Percentiles rank a stretch among this genome's conserved stretches.
Conservation (phyloP, 2,113 vertebrate species). For the Mungos mungo region DNA sequence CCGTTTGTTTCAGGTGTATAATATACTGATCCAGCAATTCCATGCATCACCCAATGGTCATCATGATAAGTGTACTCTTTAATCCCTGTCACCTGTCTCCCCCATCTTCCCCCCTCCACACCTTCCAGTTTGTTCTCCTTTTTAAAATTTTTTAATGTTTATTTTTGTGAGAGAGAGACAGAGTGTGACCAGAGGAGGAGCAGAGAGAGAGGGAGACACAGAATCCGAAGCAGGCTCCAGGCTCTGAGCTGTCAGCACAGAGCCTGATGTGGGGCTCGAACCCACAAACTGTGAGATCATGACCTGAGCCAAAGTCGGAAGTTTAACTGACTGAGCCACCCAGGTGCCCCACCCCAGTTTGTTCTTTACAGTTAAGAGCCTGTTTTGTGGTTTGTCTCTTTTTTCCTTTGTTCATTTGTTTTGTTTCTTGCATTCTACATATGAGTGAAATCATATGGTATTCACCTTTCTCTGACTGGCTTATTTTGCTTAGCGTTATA, state of each 20-base stretch:
- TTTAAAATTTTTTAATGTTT: too few species aligned
- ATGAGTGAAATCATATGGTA: neutral
- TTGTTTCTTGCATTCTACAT: neutral
- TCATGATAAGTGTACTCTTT: neutral
- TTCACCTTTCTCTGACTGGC: neutral
- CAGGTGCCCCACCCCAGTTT: neutral
- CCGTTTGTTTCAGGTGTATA: neutral
- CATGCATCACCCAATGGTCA: neutral
- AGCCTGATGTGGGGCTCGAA: too few species aligned
- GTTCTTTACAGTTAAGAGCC: neutral
- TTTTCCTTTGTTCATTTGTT: neutral
- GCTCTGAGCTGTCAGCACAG: too few species aligned
- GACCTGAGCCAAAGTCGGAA: too few species aligned
- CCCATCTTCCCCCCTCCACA: rapidly evolving
- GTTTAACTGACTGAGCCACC: too few species aligned
- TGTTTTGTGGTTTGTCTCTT: neutral
- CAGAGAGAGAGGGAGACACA: too few species aligned
- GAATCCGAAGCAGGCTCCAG: too few species aligned
- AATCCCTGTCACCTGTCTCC: neutral
- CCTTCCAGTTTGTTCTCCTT: neutral
- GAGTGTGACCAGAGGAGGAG: too few species aligned
- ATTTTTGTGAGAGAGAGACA: too few species aligned
- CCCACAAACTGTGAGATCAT: too few species aligned
- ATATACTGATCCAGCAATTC: neutral
- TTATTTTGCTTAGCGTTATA: neutral